Evolutionary conservation across 2,888 invertebrate species (phyloP), one percentile per base, ranked within the genome.

Genomic region (Malacosoma neustria): DNA sequence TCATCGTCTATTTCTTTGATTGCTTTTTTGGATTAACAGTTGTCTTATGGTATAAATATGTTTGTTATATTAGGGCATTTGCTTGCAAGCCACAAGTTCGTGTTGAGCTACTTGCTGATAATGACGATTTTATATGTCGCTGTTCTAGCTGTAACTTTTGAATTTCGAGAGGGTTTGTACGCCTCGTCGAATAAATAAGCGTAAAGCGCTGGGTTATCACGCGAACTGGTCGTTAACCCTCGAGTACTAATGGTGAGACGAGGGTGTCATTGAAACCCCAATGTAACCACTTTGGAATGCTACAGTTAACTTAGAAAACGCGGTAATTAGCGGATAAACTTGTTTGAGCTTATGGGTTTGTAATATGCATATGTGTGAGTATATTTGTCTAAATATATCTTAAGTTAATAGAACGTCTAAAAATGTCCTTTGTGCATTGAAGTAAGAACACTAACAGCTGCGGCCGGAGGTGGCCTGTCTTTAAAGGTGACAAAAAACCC

Each of bases 221-320:
- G 84, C 84, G 64, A 85, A 67, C 62, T 53, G 72, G 72, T 84
- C 84, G 66, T 85, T 82, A 82, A 72, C 74, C 74, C 73, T 73
- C 68, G 60, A 59, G 61, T 61, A 62, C 69, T 77, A 76, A 79
- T 79, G 76, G 72, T 69, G 72, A 72, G 64, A 65, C 61, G 61
- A 73, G 72, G 73, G 75, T 76, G 71, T 76, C 75, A 72, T 64
- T 68, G 72, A 60, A 67, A 71, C 74, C 72, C 57, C 68, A 62
- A 62, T 58, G 61, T 63, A 57, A 65, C 73, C 64, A 61, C 72
- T 68, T 60, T 59, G 57, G 52, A 59, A 44, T 44, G 54, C 48
- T 51, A 48, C 48, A 49, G 64, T 62, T 66, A 72, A 63, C 61
- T 51, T 59, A 66, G 55, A 60, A 58, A 65, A 41, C 48, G 61